Conservation (phyloP, 2,113 vertebrate genomes). For the Pygoscelis adeliae region DNA sequence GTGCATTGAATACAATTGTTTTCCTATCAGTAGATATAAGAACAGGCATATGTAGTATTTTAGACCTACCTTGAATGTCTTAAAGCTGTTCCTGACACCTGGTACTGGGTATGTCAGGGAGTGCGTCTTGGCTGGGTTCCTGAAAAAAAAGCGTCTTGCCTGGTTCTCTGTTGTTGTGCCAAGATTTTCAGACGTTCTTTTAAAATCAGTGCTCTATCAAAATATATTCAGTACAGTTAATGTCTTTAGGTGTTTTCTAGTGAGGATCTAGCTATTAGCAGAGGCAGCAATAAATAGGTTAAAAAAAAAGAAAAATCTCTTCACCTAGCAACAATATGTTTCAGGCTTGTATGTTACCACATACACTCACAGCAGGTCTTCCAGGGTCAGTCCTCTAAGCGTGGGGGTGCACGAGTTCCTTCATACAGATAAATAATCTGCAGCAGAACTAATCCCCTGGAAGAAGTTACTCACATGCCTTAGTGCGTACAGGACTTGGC, state of each 20-base stretch:
- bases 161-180: not conserved
- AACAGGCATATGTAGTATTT: not conserved
- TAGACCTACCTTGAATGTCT: not conserved
- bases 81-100: not conserved
- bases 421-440: not conserved
- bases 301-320: not conserved
- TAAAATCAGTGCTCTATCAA: not conserved
- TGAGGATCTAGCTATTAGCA: not conserved
- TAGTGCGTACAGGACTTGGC: fast-evolving
- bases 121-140: not conserved
- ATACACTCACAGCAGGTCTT: not conserved
- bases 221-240: not conserved
- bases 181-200: not conserved
- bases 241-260: not conserved
- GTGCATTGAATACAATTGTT: not conserved
- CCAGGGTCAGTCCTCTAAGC: not conserved
- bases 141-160: not conserved
- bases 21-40: not conserved
- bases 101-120: not conserved
- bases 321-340: not conserved
- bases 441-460: not conserved
- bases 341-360: not conserved
- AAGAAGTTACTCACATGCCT: not conserved
- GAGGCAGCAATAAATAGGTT: not conserved
- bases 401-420: not conserved